phyloP scores from a whole-genome alignment of 2,888 invertebrate genomes.

The Ophioninae sp. region DNA sequence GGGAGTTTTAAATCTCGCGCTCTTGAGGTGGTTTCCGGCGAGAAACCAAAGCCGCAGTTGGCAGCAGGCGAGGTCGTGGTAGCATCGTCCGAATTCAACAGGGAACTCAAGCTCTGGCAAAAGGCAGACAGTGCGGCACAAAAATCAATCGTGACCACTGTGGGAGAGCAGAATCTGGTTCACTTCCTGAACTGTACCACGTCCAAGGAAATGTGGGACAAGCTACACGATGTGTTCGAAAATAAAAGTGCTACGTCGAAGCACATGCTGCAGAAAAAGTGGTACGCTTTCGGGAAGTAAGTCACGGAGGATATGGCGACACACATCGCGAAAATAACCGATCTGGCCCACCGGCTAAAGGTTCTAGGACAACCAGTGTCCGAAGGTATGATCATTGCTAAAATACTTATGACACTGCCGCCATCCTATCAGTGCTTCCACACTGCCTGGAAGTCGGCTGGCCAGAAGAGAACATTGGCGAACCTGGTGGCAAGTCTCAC shows the following conservation, averaged over 20 bases:
- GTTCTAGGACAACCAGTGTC: neutral
- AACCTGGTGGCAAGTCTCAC: neutral
- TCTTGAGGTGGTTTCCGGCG: too few relatives aligned
- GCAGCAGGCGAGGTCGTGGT: neutral
- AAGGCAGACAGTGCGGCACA: neutral
- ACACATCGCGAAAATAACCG: neutral
- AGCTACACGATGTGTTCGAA: conserved; percentile 2
- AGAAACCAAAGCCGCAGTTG: too few relatives aligned
- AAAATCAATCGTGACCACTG: conserved; percentile 2
- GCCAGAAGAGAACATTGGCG: neutral
- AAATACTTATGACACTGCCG: neutral
- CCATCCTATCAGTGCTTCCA: neutral
- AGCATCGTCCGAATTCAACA: neutral
- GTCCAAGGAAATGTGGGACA: neutral
- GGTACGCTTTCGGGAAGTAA: neutral
- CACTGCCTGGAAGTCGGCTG: neutral
- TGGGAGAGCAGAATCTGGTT: neutral
- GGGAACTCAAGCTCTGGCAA: neutral
- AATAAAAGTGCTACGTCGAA: conserved; percentile 3
- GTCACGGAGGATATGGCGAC: neutral
- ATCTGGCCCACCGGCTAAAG: neutral
- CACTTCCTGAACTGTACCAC: conserved; percentile 3
- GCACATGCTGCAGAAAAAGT: conserved; percentile 3
- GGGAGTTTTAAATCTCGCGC: neutral
- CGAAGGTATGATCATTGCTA: neutral